Conservation (phyloP, 1,140 invertebrate genomes). For the Camponotus floridanus region DNA sequence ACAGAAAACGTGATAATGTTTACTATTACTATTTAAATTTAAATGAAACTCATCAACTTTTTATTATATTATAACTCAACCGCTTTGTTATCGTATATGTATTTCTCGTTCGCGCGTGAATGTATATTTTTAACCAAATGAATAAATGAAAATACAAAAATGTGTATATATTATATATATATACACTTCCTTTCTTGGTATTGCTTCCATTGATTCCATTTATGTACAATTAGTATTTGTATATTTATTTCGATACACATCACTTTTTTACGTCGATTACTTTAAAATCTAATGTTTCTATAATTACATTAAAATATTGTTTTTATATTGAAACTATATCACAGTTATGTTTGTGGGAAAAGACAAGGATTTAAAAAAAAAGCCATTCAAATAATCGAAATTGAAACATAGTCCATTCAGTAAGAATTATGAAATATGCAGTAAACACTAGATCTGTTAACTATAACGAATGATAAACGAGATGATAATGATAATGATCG, state of each 20-base stretch:
- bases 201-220: slow-evolving; percentile 11
- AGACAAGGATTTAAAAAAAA: slow-evolving; percentile 68
- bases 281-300: slow-evolving; percentile 79
- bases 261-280: slow-evolving; percentile 74
- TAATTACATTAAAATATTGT: slow-evolving; percentile 81
- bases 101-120: no score
- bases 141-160: no score
- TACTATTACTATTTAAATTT: no score
- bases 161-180: slow-evolving; percentile 78
- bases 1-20: no score
- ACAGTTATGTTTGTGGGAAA: slow-evolving; percentile 84
- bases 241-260: slow-evolving; percentile 73
- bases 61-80: no score
- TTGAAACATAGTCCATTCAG: slow-evolving; percentile 72
- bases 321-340: slow-evolving; percentile 84
- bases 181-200: slow-evolving; percentile 15
- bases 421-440: slow-evolving; percentile 52
- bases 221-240: background rate
- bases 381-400: slow-evolving; percentile 67
- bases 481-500: background rate
- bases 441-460: slow-evolving; percentile 3
- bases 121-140: no score
- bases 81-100: no score
- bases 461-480: slow-evolving; percentile 22
- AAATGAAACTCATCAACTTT: no score